Percentiles rank a stretch among this genome's conserved stretches.
Evolutionary conservation across 2,113 vertebrate genomes (phyloP).

Genomic region (Gymnobelideus leadbeateri): DNA sequence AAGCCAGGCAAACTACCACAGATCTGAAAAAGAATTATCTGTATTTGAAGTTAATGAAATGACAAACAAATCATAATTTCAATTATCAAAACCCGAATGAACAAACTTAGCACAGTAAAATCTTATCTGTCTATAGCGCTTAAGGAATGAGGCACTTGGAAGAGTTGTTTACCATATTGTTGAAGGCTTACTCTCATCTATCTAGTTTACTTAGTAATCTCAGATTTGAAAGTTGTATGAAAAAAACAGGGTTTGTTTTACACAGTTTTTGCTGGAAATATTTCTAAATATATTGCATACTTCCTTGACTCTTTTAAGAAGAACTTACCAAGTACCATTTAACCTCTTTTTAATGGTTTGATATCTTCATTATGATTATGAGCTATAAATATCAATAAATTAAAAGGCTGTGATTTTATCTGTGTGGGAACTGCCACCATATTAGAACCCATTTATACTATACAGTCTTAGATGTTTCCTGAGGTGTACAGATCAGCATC

Average conservation of each 20-base stretch:
- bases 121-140: constrained; percentile 15
- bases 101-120: constrained; percentile 36
- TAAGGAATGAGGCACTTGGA: constrained; percentile 10
- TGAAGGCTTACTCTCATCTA: constrained; percentile 22
- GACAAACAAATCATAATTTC: neutral
- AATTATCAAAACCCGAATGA: constrained; percentile 36
- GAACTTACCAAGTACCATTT: neutral
- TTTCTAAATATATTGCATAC: neutral
- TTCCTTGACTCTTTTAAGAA: neutral
- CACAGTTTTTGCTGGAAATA: neutral
- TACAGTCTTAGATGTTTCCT: no score
- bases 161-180: constrained; percentile 53
- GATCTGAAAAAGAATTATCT: constrained; percentile 24
- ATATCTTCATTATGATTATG: neutral
- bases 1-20: constrained; percentile 20
- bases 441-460: no score
- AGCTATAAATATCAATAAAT: neutral
- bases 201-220: neutral
- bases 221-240: neutral
- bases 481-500: no score
- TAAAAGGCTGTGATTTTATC: no score
- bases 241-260: neutral
- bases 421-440: no score
- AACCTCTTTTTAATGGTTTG: neutral
- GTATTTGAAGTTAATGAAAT: constrained; percentile 36